These are phyloP conservation scores for Dendrolimus houi DNA, from an alignment of 2,888 invertebrate species.

Conservation along the genomic window DNA sequence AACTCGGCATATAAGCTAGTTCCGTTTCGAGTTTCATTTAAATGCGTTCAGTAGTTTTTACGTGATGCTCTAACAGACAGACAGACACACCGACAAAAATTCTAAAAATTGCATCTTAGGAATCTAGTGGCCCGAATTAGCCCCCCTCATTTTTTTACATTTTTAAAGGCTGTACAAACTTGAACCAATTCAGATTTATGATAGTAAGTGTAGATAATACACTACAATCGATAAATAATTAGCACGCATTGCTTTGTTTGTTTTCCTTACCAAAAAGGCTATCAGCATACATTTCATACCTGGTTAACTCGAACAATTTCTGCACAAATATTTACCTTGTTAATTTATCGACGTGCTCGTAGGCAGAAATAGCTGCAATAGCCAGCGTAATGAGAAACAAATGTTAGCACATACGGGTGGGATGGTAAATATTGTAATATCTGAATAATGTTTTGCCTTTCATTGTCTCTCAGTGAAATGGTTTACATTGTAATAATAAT, in stretches of 20 bases:
- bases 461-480: slow-evolving; percentile 8
- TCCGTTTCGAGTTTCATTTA: no score
- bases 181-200: no score
- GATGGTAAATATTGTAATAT: slow-evolving; percentile 30
- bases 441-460: slow-evolving; percentile 15
- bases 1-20: no score
- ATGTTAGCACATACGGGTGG: slow-evolving; percentile 33
- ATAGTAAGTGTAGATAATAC: no score
- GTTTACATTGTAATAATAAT: slow-evolving; percentile 9
- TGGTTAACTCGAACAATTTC: slow-evolving; percentile 6
- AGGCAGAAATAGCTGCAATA: slow-evolving; percentile 16
- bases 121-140: no score
- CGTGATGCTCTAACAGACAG: no score
- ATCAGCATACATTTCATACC: neutral
- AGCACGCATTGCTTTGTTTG: neutral
- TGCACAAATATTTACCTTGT: slow-evolving; percentile 17
- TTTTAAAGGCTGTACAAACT: no score
- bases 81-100: no score
- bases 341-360: slow-evolving; percentile 14
- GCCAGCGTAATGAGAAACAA: slow-evolving; percentile 41
- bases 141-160: no score
- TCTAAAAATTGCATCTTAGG: no score
- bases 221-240: no score
- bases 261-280: neutral
- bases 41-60: no score